A percentile compares a stretch with the other conserved stretches of the same genome.
These are phyloP conservation scores for Lophura nycthemera DNA, from an alignment of 2,113 vertebrate genomes.

Conservation along the genomic window DNA sequence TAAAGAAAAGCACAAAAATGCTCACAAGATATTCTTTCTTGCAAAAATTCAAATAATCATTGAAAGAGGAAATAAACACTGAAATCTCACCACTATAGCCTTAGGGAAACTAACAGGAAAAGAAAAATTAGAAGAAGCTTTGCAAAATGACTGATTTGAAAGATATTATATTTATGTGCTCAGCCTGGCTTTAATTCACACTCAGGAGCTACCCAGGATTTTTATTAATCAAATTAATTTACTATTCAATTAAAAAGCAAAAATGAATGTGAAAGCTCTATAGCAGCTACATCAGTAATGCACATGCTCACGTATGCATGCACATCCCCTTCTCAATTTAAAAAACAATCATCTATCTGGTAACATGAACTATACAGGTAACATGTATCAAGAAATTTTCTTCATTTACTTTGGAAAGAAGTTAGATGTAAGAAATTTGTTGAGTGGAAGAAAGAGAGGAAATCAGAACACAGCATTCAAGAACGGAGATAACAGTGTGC, in stretches of 20 bases:
- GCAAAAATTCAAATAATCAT: neutral
- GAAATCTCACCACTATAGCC: neutral
- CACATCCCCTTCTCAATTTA: neutral
- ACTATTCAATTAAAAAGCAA: constrained; percentile 64
- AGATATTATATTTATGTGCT: neutral
- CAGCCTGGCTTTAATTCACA: neutral
- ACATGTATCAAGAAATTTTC: neutral
- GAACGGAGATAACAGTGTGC: neutral
- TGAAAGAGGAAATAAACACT: neutral
- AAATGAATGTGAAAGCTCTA: constrained; percentile 40
- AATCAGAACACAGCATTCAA: neutral
- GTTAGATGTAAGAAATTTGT: neutral
- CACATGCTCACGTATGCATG: neutral
- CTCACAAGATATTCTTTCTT: neutral
- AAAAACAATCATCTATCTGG: constrained; percentile 1
- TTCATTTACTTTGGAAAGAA: constrained; percentile 20
- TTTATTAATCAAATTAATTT: constrained; percentile 67
- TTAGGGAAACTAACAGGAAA: neutral
- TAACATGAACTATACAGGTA: neutral
- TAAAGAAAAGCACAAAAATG: neutral
- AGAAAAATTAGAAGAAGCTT: neutral
- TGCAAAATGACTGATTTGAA: neutral
- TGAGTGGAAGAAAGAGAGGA: neutral
- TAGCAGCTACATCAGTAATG: neutral
- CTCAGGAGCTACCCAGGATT: neutral